These are phyloP conservation scores for Mormyrops boulengeri DNA, from an alignment of 2,797 vertebrate species.

Conservation along the genomic window DNA sequence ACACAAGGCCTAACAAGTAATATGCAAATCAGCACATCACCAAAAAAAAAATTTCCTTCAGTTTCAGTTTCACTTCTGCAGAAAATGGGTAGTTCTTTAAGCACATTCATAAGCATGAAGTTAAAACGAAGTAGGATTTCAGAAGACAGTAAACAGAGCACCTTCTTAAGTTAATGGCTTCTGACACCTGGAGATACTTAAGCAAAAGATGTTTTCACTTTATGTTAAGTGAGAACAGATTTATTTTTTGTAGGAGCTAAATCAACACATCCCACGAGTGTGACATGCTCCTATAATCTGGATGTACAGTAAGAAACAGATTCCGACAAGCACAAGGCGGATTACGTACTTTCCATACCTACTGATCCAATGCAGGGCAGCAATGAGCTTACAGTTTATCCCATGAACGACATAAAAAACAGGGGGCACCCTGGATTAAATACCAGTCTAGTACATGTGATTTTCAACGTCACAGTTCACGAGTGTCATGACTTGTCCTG, in stretches of 20 bases:
- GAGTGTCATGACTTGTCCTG: neutral
- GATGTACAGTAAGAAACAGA: neutral
- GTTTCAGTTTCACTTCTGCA: neutral
- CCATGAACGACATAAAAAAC: neutral
- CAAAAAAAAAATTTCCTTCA: neutral
- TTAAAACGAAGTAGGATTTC: neutral
- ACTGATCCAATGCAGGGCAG: neutral
- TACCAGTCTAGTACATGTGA: neutral
- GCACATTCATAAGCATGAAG: constrained; percentile 13
- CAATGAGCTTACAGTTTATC: neutral
- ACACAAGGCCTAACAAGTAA: neutral
- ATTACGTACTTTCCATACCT: neutral
- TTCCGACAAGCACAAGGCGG: neutral
- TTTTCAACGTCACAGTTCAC: neutral
- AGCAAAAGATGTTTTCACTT: neutral
- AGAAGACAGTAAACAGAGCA: neutral
- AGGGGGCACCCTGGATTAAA: neutral
- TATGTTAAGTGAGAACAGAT: neutral
- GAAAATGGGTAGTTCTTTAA: constrained; percentile 9
- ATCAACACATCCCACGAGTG: neutral
- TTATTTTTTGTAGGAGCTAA: neutral
- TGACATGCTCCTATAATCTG: neutral
- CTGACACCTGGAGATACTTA: neutral
- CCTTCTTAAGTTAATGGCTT: constrained; percentile 5
- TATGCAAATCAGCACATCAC: neutral